phyloP scores from a whole-genome alignment of 2,113 vertebrate species.

The Mobula birostris region DNA sequence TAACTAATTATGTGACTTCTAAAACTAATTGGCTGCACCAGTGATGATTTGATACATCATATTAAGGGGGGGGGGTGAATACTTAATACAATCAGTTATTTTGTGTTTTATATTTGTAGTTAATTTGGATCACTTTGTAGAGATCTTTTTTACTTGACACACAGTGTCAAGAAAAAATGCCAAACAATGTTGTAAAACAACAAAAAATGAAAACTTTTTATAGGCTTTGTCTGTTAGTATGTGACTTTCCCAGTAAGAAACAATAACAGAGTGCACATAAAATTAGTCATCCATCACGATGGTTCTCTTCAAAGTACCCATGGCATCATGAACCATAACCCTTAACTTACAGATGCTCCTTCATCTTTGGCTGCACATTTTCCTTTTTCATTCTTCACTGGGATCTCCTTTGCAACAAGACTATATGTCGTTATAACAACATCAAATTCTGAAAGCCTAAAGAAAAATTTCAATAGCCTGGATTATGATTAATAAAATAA shows the following conservation, averaged over 20 bases:
- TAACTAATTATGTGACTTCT: too few relatives aligned
- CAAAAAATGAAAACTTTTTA: too few relatives aligned
- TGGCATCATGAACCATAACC: background rate
- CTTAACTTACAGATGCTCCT: slow-evolving; percentile 51
- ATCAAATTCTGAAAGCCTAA: slow-evolving; percentile 75
- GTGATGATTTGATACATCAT: too few relatives aligned
- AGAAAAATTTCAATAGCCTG: background rate
- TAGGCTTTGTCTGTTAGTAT: background rate
- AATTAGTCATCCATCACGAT: background rate
- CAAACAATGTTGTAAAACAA: too few relatives aligned
- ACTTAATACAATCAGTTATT: too few relatives aligned
- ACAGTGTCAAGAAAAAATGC: too few relatives aligned
- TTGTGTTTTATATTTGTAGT: too few relatives aligned
- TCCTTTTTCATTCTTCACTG: slow-evolving; percentile 64
- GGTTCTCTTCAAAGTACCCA: background rate
- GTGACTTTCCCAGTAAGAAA: background rate
- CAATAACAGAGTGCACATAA: background rate
- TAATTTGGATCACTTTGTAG: too few relatives aligned
- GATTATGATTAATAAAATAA: background rate
- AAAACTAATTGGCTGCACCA: too few relatives aligned
- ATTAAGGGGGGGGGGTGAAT: too few relatives aligned
- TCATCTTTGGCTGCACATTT: slow-evolving; percentile 53
- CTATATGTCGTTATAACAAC: slow-evolving; percentile 89
- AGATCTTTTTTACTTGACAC: too few relatives aligned
- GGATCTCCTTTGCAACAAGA: slow-evolving; percentile 80